These are phyloP conservation scores for Falco peregrinus DNA, from an alignment of 2,797 vertebrate genomes.

Conservation along the genomic window DNA sequence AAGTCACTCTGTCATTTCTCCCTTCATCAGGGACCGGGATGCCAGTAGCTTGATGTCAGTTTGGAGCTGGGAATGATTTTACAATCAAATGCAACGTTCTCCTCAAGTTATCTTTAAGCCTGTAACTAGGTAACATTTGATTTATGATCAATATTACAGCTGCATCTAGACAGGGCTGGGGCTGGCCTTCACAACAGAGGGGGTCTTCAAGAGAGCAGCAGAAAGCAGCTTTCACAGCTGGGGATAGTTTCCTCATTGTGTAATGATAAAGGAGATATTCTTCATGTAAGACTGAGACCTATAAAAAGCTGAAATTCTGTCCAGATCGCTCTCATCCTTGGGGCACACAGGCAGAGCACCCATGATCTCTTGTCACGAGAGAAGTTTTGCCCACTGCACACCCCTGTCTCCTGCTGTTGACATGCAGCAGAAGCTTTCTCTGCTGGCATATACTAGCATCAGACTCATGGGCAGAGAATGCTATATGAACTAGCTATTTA, in stretches of 20 bases:
- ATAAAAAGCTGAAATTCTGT: not conserved
- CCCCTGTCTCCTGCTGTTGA: not conserved
- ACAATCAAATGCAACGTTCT: not conserved
- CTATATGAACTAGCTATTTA: not conserved
- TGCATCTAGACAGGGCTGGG: not conserved
- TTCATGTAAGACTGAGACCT: not conserved
- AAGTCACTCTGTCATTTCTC: not conserved
- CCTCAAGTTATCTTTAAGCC: not conserved
- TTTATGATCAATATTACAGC: not conserved
- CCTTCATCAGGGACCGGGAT: not conserved
- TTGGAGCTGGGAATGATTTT: not conserved
- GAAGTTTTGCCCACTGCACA: not conserved
- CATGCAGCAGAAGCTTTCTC: not conserved
- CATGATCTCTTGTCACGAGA: not conserved
- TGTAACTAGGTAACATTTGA: not conserved
- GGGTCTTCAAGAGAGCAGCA: not conserved
- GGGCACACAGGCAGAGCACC: fast-evolving
- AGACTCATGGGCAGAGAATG: not conserved
- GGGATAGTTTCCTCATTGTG: not conserved
- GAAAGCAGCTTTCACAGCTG: not conserved
- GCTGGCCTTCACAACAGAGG: not conserved
- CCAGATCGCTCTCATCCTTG: not conserved
- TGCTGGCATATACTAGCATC: not conserved
- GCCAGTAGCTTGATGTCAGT: not conserved
- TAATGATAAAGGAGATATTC: not conserved